Evolutionary conservation across 2,888 invertebrate species (phyloP).

Genomic region (Agrotis puta): DNA sequence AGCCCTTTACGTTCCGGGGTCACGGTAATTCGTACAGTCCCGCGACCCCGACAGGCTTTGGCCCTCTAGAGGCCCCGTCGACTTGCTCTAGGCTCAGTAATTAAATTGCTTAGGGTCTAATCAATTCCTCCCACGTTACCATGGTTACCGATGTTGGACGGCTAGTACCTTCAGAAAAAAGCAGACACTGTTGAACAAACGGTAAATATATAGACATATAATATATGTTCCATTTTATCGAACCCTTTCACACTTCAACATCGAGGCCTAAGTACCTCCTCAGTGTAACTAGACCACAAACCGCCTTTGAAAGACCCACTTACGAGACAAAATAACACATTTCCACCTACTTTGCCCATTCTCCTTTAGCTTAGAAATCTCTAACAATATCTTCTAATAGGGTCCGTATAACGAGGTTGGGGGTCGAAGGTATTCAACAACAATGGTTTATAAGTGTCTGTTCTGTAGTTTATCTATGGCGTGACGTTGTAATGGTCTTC

Average conservation of each 20-base stretch:
- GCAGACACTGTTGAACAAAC: too few species aligned
- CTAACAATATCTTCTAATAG: slow-evolving; percentile 49
- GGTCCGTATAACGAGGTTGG: slow-evolving; percentile 52
- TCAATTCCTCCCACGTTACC: too few species aligned
- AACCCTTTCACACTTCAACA: slow-evolving; percentile 4
- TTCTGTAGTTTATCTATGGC: slow-evolving; percentile 28
- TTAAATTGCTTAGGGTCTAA: too few species aligned
- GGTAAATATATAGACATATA: not conserved
- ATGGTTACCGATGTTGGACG: too few species aligned
- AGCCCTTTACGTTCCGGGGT: too few species aligned
- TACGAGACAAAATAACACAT: slow-evolving; percentile 29
- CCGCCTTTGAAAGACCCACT: slow-evolving; percentile 1
- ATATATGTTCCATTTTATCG: not conserved
- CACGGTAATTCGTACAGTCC: too few species aligned
- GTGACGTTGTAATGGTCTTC: slow-evolving; percentile 25
- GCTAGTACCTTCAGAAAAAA: too few species aligned
- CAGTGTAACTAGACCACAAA: not conserved
- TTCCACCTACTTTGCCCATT: slow-evolving; percentile 11
- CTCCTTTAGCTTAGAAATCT: slow-evolving; percentile 17
- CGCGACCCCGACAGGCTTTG: too few species aligned
- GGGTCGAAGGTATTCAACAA: slow-evolving; percentile 41
- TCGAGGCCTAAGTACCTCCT: not conserved
- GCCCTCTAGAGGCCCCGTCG: too few species aligned
- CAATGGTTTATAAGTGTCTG: slow-evolving; percentile 34
- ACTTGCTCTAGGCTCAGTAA: too few species aligned